Evolutionary conservation across 2,888 invertebrate species (phyloP).

Genomic region (Dyspetes luteomarginatus): DNA sequence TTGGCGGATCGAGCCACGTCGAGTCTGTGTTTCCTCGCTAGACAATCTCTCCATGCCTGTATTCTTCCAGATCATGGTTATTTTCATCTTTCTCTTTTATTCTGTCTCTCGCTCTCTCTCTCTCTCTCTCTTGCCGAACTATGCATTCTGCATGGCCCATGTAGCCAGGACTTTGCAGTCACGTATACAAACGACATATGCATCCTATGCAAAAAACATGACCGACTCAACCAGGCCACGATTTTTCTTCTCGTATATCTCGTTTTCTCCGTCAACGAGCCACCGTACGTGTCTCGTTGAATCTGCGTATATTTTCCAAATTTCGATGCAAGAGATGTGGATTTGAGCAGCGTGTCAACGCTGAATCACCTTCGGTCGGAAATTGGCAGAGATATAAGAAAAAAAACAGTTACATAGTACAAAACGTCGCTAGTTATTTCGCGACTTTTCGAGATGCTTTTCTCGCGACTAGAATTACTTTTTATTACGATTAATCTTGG

Average conservation of each 20-base stretch:
- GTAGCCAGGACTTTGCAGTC: constrained; percentile 16
- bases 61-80: constrained; percentile 52
- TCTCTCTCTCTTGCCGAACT: constrained; percentile 1
- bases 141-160: constrained; percentile 18
- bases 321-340: constrained; percentile 6
- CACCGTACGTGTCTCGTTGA: constrained; percentile 3
- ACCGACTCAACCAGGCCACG: constrained; percentile 47
- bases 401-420: not conserved
- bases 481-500: too few species aligned
- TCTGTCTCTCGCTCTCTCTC: constrained; percentile 5
- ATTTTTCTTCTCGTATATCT: constrained; percentile 29
- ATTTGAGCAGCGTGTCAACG: not conserved
- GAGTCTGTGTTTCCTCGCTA: constrained; percentile 32
- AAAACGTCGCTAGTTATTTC: not conserved
- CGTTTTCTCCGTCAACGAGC: not conserved
- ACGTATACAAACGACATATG: constrained; percentile 13
- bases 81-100: constrained; percentile 15
- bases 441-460: too few species aligned
- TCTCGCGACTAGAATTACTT: too few species aligned
- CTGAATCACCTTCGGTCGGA: constrained; percentile 5
- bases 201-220: constrained; percentile 31
- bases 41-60: constrained; percentile 45
- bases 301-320: not conserved
- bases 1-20: constrained; percentile 39
- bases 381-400: too few species aligned